Percentiles rank a stretch among this genome's conserved stretches.
Evolutionary conservation across 2,797 vertebrate genomes (phyloP).

Genomic region (Poecile montanus): DNA sequence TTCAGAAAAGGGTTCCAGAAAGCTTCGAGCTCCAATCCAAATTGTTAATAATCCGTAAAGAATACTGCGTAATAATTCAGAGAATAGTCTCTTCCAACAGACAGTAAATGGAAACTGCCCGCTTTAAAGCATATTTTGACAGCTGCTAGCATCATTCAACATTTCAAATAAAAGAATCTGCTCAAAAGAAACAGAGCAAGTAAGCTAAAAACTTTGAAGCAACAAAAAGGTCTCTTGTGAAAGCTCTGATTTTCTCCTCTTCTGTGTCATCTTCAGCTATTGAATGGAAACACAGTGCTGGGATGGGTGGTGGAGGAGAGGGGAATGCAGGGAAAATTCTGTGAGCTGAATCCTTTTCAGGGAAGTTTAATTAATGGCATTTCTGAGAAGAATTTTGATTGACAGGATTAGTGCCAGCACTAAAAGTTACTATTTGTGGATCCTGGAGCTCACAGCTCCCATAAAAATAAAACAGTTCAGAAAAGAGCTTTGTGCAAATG

Average conservation of each 20-base stretch:
- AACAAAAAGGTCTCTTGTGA: slow-evolving; percentile 20
- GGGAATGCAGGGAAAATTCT: not conserved
- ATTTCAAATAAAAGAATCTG: slow-evolving; percentile 55
- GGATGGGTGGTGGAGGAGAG: not conserved
- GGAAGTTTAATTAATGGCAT: slow-evolving; percentile 6
- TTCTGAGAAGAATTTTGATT: slow-evolving; percentile 40
- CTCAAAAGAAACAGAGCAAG: slow-evolving; percentile 50
- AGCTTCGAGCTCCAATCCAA: not conserved
- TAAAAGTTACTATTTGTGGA: slow-evolving; percentile 42
- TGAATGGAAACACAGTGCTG: not conserved
- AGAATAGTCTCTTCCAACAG: not conserved
- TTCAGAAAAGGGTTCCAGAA: not conserved
- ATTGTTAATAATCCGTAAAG: slow-evolving; percentile 18
- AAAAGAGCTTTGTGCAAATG: slow-evolving; percentile 29
- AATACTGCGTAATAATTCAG: not conserved
- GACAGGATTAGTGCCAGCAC: slow-evolving; percentile 21
- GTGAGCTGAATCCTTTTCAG: not conserved
- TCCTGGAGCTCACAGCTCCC: slow-evolving; percentile 18
- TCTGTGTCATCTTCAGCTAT: not conserved
- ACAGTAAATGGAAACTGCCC: slow-evolving; percentile 49
- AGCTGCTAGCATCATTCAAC: slow-evolving; percentile 50
- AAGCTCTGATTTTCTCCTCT: slow-evolving; percentile 2
- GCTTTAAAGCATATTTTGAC: slow-evolving; percentile 59
- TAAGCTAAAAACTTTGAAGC: slow-evolving; percentile 38
- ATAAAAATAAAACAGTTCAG: slow-evolving; percentile 14